Evolutionary conservation across 1,140 invertebrate genomes (phyloP).

Genomic region (Trypoxylus dichotomus): DNA sequence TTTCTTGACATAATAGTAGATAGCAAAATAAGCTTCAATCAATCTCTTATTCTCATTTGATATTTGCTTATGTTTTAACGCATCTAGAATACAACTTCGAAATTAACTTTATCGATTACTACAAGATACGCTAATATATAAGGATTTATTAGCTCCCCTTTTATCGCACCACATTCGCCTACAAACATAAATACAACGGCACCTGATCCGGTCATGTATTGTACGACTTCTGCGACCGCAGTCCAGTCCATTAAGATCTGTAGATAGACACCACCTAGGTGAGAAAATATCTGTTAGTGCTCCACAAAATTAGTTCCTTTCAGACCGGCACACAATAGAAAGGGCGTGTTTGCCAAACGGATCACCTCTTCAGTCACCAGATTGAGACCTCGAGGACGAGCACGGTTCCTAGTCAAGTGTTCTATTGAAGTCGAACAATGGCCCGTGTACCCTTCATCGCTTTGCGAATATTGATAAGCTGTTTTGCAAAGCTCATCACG

Average conservation of each 20-base stretch:
- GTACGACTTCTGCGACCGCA: neutral
- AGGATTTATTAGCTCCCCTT: neutral
- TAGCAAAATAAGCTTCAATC: no score
- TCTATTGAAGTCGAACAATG: constrained; percentile 41
- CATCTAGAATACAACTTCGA: no score
- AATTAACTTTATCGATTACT: neutral
- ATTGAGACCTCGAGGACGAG: constrained; percentile 44
- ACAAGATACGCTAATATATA: neutral
- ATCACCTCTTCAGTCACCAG: constrained; percentile 35
- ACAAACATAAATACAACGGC: neutral
- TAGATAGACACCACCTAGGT: neutral
- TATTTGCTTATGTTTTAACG: no score
- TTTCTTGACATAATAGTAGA: no score
- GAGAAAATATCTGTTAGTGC: constrained; percentile 30
- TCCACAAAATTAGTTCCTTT: constrained; percentile 41
- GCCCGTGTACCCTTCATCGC: constrained; percentile 34
- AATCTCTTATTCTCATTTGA: no score
- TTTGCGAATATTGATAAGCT: constrained; percentile 45
- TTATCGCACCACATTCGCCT: neutral
- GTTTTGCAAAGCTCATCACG: constrained; percentile 42
- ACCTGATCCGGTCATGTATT: neutral
- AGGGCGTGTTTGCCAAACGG: constrained; percentile 41
- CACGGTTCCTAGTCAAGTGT: constrained; percentile 43
- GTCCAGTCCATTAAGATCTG: neutral
- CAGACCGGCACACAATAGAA: constrained; percentile 36